Percentiles rank a stretch among this genome's conserved stretches.
These are phyloP conservation scores for Cosmia trapezina DNA, from an alignment of 2,888 invertebrate species.

Conservation along the genomic window DNA sequence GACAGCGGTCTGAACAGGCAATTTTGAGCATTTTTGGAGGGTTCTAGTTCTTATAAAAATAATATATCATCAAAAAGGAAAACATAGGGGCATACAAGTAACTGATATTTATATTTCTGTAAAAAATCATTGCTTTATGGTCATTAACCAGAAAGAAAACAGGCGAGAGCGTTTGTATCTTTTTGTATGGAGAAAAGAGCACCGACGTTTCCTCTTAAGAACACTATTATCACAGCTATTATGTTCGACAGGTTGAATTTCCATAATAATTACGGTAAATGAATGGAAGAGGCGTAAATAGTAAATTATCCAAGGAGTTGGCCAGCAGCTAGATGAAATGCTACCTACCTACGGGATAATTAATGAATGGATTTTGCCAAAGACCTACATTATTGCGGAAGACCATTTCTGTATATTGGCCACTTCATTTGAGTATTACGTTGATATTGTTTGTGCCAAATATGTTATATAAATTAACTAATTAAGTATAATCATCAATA, in stretches of 20 bases:
- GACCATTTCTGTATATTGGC: neutral
- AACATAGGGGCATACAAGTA: no score
- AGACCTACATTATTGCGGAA: conserved; percentile 15
- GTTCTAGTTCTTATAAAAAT: no score
- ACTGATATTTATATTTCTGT: no score
- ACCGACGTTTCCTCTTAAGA: no score
- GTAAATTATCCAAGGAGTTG: conserved; percentile 9
- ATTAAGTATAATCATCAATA: neutral
- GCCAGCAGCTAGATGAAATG: conserved; percentile 5
- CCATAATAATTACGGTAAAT: conserved; percentile 2
- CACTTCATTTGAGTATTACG: conserved; percentile 6
- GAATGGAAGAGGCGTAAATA: conserved; percentile 12
- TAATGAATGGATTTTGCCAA: conserved; percentile 20
- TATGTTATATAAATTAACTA: neutral
- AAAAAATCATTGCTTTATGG: no score
- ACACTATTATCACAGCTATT: no score
- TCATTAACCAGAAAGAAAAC: no score
- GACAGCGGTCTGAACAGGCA: no score
- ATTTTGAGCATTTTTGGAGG: no score
- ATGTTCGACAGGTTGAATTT: neutral
- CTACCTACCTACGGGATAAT: neutral
- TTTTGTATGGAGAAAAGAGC: no score
- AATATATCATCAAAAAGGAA: no score
- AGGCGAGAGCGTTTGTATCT: no score
- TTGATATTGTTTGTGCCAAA: conserved; percentile 36